Evolutionary conservation across 37 sponge, comb jelly and placozoan genomes (phyloP), one percentile per base, ranked within the genome.

Genomic region (Haliclona indistincta): DNA sequence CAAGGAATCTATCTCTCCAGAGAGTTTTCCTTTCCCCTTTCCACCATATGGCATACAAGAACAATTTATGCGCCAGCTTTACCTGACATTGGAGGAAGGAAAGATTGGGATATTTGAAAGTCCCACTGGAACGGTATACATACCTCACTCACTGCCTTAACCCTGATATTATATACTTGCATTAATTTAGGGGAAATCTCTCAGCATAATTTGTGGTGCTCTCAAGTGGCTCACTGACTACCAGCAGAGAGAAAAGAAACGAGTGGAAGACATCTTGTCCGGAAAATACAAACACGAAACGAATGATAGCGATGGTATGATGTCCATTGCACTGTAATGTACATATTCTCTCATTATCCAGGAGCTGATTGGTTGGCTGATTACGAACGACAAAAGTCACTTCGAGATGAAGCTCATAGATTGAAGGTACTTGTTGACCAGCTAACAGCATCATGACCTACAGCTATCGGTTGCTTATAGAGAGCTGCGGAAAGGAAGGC

Each of bases 191-290:
- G 95, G 98, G 1, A 99, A 99, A 47, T 96, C 99, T n/a, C 76
- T 99, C 37, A 99, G 99, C 63, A 41, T 99, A 34, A 96, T 99
- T 30, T 99, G 99, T 70, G 97, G 99, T 43, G 93, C 90, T 42
- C 78, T 96, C 70, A 83, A 76, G 72, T 96, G 96, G 99, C 70
- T 96, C 39, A 39, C 67, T 43, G 99, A 99, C 70, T 79, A 76
- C 39, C 61, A 96, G 58, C 68, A 81, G 64, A 70, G 75, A 39
- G 88, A 86, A n/a, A 82, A 54, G 35, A 68, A 67, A 10, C 42
- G 64, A 28, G 4, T 82, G 28, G 70, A 76, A 22, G 77, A 80
- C 33, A 67, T 84, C 11, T 71, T 90, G 22, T 44, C 65, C 26
- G 85, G 77, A 1, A 56, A 52, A 25, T 38, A 23, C 38, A 37